phyloP scores from a whole-genome alignment of 2,888 invertebrate species.

The Polydrusus pterygomalis region DNA sequence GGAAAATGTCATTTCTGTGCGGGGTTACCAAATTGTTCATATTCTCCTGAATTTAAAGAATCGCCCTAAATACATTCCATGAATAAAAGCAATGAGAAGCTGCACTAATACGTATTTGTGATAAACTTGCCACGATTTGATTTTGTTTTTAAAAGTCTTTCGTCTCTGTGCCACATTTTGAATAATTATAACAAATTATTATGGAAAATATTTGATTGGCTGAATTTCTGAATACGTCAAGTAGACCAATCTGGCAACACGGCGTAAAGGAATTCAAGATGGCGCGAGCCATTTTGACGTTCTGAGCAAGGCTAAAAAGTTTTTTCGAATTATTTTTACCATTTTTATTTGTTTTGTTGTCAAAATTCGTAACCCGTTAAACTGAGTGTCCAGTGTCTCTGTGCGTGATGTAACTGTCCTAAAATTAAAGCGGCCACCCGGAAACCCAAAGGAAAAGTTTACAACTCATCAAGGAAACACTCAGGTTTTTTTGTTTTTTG shows the following conservation, averaged over 20 bases:
- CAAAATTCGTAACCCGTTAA: conserved; percentile 49
- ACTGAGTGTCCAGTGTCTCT: conserved; percentile 39
- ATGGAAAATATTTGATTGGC: too few species aligned
- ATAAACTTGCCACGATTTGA: background rate
- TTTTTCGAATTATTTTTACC: conserved; percentile 61
- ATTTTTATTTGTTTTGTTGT: conserved; percentile 57
- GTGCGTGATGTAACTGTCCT: conserved; percentile 40
- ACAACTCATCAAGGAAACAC: conserved; percentile 50
- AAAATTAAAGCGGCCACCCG: conserved; percentile 21
- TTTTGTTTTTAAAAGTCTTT: too few species aligned
- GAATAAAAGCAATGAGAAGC: too few species aligned
- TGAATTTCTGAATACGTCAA: too few species aligned
- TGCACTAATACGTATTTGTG: background rate
- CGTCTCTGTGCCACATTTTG: too few species aligned
- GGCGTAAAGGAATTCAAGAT: conserved; percentile 66
- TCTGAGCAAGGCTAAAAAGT: conserved; percentile 63
- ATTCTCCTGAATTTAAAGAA: background rate
- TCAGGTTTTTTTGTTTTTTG: conserved; percentile 37
- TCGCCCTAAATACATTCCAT: background rate
- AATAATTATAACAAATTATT: too few species aligned
- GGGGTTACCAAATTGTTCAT: conserved; percentile 8
- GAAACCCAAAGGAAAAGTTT: conserved; percentile 39
- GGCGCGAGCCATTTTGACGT: conserved; percentile 70
- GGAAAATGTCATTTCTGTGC: conserved; percentile 37
- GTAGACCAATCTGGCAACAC: conserved; percentile 29